phyloP scores from a whole-genome alignment of 1,140 invertebrate genomes.

The Callitettix versicolor region DNA sequence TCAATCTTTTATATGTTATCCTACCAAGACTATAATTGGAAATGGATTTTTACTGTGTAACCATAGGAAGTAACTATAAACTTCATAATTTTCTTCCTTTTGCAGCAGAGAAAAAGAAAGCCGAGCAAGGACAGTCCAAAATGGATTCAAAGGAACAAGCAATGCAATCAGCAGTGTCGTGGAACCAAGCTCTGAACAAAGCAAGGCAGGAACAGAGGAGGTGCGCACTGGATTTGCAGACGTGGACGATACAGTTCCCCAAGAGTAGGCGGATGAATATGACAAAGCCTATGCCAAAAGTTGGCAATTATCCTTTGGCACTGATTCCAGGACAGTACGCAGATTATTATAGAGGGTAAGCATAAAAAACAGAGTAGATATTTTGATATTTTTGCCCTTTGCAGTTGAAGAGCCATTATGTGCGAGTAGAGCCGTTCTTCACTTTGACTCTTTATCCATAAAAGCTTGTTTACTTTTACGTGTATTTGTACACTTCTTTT shows the following conservation, averaged over 20 bases:
- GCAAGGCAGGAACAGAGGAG: conserved; percentile 50
- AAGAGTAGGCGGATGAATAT: conserved; percentile 36
- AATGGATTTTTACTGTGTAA: no score
- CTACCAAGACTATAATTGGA: no score
- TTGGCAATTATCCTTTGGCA: conserved; percentile 78
- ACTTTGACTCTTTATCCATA: no score
- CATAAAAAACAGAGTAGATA: conserved; percentile 13
- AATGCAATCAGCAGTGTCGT: conserved; percentile 73
- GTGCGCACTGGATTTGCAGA: conserved; percentile 64
- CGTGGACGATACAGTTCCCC: conserved; percentile 60
- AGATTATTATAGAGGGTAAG: conserved; percentile 67
- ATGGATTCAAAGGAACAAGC: conserved; percentile 75
- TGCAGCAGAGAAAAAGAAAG: conserved; percentile 27
- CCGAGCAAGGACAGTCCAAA: conserved; percentile 25
- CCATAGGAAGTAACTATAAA: no score
- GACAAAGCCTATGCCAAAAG: conserved; percentile 37
- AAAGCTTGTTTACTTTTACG: no score
- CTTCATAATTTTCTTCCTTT: conserved; percentile 3
- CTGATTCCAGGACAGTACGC: conserved; percentile 88
- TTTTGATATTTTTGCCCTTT: no score
- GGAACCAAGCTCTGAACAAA: conserved; percentile 79
- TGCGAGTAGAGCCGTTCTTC: no score
- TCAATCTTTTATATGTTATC: no score
- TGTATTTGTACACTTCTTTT: neutral
- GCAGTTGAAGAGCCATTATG: no score